phyloP scores from a whole-genome alignment of 2,113 vertebrate species.

The Xiphorhynchus elegans region DNA sequence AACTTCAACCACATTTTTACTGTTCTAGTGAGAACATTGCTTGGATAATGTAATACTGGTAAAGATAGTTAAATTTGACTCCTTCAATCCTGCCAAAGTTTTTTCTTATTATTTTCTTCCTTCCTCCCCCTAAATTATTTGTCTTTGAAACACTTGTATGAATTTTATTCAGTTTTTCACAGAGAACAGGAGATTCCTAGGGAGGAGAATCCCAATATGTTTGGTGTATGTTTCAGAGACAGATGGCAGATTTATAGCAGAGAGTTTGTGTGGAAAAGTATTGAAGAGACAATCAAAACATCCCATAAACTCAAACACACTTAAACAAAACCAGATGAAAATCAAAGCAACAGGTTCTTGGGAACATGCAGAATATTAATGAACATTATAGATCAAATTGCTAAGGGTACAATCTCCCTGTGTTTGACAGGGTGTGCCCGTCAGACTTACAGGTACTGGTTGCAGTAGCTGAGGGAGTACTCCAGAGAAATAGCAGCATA shows the following conservation, averaged over 20 bases:
- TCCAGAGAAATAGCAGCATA: neutral
- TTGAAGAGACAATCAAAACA: slow-evolving; percentile 39
- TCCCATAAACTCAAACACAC: neutral
- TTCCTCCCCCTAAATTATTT: neutral
- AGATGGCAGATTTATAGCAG: slow-evolving; percentile 38
- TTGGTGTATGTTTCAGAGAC: slow-evolving; percentile 7
- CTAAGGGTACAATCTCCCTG: neutral
- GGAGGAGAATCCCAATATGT: neutral
- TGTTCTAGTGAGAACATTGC: neutral
- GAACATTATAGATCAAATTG: neutral
- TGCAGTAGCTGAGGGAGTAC: neutral
- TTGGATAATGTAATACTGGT: neutral
- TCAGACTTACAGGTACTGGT: neutral
- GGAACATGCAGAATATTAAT: neutral
- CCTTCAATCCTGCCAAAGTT: neutral
- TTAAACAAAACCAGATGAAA: slow-evolving; percentile 43
- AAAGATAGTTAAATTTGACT: neutral
- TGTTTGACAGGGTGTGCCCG: neutral
- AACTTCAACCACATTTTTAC: neutral
- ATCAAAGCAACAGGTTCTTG: slow-evolving; percentile 17
- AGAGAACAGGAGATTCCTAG: neutral
- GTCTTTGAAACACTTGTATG: neutral
- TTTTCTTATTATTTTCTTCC: neutral
- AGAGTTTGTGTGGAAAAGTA: slow-evolving; percentile 15
- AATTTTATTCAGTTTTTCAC: slow-evolving; percentile 23